phyloP scores from a whole-genome alignment of 1,140 invertebrate species.

The Pachypeltis micranthus region DNA sequence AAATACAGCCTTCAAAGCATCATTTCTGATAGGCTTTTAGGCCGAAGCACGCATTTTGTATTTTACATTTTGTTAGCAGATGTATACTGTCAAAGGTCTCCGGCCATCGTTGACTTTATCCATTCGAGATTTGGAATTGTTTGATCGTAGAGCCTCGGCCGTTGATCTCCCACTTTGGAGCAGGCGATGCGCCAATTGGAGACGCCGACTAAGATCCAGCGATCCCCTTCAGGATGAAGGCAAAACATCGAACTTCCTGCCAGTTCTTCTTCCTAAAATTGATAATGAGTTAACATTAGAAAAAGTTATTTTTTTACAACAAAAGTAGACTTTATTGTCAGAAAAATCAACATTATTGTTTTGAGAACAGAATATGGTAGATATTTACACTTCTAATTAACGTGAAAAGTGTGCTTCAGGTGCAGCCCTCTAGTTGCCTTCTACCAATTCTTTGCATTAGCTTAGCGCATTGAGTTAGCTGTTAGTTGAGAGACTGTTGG shows the following conservation, averaged over 20 bases:
- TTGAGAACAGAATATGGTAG: too few relatives aligned
- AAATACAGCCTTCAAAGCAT: too few relatives aligned
- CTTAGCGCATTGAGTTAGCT: too few relatives aligned
- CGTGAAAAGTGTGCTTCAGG: too few relatives aligned
- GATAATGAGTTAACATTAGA: neutral
- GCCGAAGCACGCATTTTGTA: too few relatives aligned
- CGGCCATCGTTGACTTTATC: constrained; percentile 41
- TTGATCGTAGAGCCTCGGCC: constrained; percentile 69
- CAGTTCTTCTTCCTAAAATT: constrained; percentile 65
- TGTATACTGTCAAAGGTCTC: neutral
- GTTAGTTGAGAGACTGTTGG: too few relatives aligned
- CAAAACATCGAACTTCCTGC: constrained; percentile 75
- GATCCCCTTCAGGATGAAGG: constrained; percentile 45
- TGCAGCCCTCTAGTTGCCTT: too few relatives aligned
- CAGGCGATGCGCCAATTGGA: constrained; percentile 74
- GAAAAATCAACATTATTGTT: neutral
- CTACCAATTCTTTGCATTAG: too few relatives aligned
- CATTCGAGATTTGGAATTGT: constrained; percentile 66
- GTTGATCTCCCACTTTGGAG: constrained; percentile 50
- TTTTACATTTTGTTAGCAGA: too few relatives aligned
- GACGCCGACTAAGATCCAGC: constrained; percentile 61
- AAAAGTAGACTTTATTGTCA: too few relatives aligned
- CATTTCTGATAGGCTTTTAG: too few relatives aligned
- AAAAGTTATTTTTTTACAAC: neutral
- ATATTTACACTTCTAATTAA: too few relatives aligned